These are phyloP conservation scores for Acrocephalus arundinaceus DNA, from an alignment of 2,113 vertebrate genomes.

Conservation along the genomic window DNA sequence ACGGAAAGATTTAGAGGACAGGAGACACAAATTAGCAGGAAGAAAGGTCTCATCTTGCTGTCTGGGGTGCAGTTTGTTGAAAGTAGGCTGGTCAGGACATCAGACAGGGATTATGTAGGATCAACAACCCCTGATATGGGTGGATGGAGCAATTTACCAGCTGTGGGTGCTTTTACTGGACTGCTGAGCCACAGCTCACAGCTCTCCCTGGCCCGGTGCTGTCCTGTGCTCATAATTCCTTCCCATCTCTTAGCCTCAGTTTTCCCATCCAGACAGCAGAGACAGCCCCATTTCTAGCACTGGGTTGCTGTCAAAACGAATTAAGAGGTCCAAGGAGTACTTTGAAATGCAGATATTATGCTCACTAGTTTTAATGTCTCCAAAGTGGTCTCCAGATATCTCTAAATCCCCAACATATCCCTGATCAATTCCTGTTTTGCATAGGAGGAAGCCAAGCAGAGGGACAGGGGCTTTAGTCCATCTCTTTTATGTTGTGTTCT, in stretches of 20 bases:
- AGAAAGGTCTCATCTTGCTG: background rate
- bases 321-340: constrained; percentile 55
- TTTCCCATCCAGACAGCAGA: constrained; percentile 1
- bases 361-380: constrained; percentile 33
- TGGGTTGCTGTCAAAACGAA: constrained; percentile 51
- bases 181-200: background rate
- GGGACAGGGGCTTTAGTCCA: background rate
- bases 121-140: accelerated
- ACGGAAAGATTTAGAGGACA: background rate
- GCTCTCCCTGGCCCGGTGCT: background rate
- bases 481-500: background rate
- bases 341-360: constrained; percentile 65
- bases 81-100: background rate
- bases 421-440: constrained; percentile 59
- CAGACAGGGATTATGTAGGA: background rate
- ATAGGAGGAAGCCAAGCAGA: background rate
- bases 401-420: constrained; percentile 56
- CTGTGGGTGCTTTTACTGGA: background rate
- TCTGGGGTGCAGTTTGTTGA: background rate
- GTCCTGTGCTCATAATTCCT: background rate
- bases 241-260: background rate
- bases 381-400: constrained; percentile 60
- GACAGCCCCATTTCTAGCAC: background rate
- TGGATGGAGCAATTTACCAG: background rate
- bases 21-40: background rate